Percentiles rank a stretch among this genome's conserved stretches.
Evolutionary conservation across 2,888 invertebrate species (phyloP).

Genomic region (Diarsia mendica): DNA sequence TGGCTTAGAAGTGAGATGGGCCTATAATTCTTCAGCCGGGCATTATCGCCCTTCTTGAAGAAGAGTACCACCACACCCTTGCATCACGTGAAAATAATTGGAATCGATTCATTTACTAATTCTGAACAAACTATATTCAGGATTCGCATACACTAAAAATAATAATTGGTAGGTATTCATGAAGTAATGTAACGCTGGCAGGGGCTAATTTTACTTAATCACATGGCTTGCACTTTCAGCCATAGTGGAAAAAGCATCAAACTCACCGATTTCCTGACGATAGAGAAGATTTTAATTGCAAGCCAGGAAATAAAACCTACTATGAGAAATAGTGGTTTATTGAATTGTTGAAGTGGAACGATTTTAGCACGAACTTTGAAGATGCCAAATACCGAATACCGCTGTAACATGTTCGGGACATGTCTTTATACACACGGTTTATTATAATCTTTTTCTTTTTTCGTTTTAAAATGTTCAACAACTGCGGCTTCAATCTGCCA

Average conservation of each 20-base stretch:
- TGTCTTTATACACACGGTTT: neutral
- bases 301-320: fast-evolving
- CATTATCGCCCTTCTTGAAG: too few relatives aligned
- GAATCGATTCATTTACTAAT: too few relatives aligned
- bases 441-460: neutral
- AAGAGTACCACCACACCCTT: too few relatives aligned
- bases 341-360: conserved; percentile 22
- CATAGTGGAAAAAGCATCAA: neutral
- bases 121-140: too few relatives aligned
- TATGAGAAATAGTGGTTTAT: neutral
- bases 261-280: neutral
- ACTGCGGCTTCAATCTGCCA: neutral
- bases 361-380: conserved; percentile 3
- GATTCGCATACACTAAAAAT: too few relatives aligned
- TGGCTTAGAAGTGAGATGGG: too few relatives aligned
- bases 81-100: too few relatives aligned
- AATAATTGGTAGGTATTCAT: too few relatives aligned
- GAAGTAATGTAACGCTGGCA: too few relatives aligned
- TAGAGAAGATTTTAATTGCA: fast-evolving
- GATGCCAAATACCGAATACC: conserved; percentile 4
- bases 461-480: neutral
- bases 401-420: neutral
- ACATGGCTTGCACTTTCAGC: neutral
- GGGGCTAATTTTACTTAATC: too few relatives aligned
- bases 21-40: too few relatives aligned